A percentile compares a stretch with the other conserved stretches of the same genome.
Evolutionary conservation across 2,797 vertebrate species (phyloP).

Genomic region (Hoplostethus atlanticus): DNA sequence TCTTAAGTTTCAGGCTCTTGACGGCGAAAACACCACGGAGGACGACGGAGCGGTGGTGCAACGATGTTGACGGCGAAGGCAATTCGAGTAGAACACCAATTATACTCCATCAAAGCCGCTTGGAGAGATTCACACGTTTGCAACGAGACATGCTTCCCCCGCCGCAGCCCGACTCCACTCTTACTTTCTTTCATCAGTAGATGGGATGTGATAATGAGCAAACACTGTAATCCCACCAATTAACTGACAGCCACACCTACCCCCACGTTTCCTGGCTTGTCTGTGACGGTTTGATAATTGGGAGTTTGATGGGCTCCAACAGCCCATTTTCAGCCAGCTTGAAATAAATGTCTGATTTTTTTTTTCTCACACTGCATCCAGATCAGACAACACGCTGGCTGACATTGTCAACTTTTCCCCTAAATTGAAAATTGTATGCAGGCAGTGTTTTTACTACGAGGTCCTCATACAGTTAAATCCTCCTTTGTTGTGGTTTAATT

Average conservation of each 20-base stretch:
- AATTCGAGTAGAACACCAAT: conserved; percentile 47
- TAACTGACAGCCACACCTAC: conserved; percentile 87
- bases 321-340: conserved; percentile 58
- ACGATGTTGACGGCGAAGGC: conserved; percentile 18
- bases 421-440: neutral
- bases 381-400: conserved; percentile 27
- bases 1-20: conserved; percentile 9
- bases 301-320: conserved; percentile 63
- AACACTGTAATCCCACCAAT: conserved; percentile 88
- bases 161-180: conserved; percentile 20
- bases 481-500: neutral
- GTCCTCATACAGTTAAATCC: neutral
- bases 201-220: conserved; percentile 89
- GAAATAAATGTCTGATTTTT: conserved; percentile 35
- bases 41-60: neutral
- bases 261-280: conserved; percentile 82
- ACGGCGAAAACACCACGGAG: neutral
- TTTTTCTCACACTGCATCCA: conserved; percentile 18
- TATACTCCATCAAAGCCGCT: conserved; percentile 52
- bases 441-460: neutral
- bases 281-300: conserved; percentile 86
- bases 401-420: neutral
- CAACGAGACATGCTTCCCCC: conserved; percentile 29
- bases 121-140: conserved; percentile 2
- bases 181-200: conserved; percentile 51